A percentile compares a stretch with the other conserved stretches of the same genome.
Evolutionary conservation across 2,888 invertebrate genomes (phyloP).

Genomic region (Phoronis australis): DNA sequence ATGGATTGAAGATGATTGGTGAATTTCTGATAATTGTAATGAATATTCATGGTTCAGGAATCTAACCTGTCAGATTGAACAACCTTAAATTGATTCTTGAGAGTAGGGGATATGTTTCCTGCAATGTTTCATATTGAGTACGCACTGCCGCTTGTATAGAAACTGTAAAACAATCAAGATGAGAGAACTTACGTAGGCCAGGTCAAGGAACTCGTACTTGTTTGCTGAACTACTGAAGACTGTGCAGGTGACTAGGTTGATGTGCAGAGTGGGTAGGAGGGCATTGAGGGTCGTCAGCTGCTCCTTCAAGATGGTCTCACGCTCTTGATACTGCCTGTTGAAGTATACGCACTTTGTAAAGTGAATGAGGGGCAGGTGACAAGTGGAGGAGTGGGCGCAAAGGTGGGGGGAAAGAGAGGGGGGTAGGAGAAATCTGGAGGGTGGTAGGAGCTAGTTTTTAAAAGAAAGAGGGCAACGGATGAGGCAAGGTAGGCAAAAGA

Average conservation of each 20-base stretch:
- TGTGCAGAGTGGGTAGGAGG: constrained; percentile 65
- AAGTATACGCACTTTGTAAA: not conserved
- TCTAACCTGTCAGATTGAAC: too few species aligned
- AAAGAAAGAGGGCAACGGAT: too few species aligned
- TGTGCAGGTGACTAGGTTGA: constrained; percentile 67
- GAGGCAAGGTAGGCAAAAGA: too few species aligned
- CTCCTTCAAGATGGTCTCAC: constrained; percentile 58
- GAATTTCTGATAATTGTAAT: too few species aligned
- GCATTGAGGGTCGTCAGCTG: constrained; percentile 60
- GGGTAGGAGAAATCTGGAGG: not conserved
- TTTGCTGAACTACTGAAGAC: constrained; percentile 68
- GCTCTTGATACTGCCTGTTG: constrained; percentile 55
- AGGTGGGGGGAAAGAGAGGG: not conserved
- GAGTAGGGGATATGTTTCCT: too few species aligned
- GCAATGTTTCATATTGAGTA: too few species aligned
- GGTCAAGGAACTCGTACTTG: constrained; percentile 69
- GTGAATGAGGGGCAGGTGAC: not conserved
- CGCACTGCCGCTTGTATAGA: too few species aligned
- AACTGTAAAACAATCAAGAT: too few species aligned
- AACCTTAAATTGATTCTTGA: too few species aligned
- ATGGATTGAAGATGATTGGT: too few species aligned
- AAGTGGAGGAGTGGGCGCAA: not conserved
- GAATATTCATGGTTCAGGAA: too few species aligned
- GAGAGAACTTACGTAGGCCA: constrained; percentile 60
- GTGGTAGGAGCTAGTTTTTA: constrained; percentile 3